A percentile compares a stretch with the other conserved stretches of the same genome.
phyloP scores from a whole-genome alignment of 2,888 invertebrate species.

The Eupelmus urozonus region DNA sequence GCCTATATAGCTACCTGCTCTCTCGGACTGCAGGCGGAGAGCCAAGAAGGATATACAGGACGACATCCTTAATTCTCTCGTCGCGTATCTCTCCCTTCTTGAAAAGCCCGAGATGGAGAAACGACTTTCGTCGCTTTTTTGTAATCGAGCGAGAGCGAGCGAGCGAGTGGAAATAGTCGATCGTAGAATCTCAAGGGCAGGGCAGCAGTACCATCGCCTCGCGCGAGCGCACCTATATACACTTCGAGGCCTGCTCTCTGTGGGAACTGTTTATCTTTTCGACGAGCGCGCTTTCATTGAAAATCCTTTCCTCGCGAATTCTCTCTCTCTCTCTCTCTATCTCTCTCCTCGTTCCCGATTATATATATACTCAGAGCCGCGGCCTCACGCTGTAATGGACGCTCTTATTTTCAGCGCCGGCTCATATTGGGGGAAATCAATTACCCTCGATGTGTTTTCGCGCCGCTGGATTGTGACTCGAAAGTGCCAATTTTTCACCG shows the following conservation, averaged over 20 bases:
- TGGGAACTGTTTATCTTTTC: slow-evolving; percentile 39
- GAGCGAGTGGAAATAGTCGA: slow-evolving; percentile 51
- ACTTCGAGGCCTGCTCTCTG: neutral
- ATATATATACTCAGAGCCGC: neutral
- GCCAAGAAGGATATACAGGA: slow-evolving; percentile 16
- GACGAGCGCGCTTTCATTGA: slow-evolving; percentile 21
- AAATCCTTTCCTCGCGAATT: slow-evolving; percentile 33
- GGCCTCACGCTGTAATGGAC: neutral
- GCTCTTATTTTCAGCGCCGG: slow-evolving; percentile 6
- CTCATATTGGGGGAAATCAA: neutral
- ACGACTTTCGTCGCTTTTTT: slow-evolving; percentile 29
- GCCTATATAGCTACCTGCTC: neutral
- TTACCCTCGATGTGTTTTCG: neutral
- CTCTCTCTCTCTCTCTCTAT: neutral
- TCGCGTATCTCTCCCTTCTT: neutral
- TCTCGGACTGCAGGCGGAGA: neutral
- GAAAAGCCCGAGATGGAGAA: neutral
- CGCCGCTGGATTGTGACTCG: no score
- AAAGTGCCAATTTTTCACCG: no score
- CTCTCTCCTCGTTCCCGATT: slow-evolving; percentile 26
- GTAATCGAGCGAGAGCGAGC: slow-evolving; percentile 2
- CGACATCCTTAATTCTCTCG: slow-evolving; percentile 18
- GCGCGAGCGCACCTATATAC: neutral
- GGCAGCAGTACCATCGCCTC: slow-evolving; percentile 31
- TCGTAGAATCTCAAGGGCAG: slow-evolving; percentile 56